Base-by-base conservation (phyloP, 1,140 invertebrate species). In the Drosophila kanapiae region DNA sequence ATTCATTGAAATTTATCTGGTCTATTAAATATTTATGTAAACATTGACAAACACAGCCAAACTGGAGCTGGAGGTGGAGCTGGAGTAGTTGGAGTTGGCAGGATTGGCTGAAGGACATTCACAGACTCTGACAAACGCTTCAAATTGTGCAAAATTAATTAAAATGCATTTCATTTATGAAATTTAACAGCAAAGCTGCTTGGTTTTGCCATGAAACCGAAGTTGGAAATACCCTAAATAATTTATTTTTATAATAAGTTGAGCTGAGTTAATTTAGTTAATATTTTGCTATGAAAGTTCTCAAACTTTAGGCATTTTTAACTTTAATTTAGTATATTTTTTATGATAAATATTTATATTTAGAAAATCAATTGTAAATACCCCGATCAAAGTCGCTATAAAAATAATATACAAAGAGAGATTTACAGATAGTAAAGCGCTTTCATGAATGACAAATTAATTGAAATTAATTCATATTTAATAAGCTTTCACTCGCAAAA, bases 1-100 rank as follows among this genome's bases (percentile, higher is more conserved):
- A 86, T 75, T 78, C 80, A 86, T 86, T 88, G 71, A 88, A 87
- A 80, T 88, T 90, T 80, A 84, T 87, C 79, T 88, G 77, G 77
- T 88, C 81, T 84, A 88, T 87, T 83, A 88, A 87, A 87, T 88
- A 87, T 87, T 74, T 76, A 87, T 87, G 85, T 88, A 81, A 88
- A 84, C 84, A 87, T 80, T 70, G 83, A 87, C 83, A 82, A 88
- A 80, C 76, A 80, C 64, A 56, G 53, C 18, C 51, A 60, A 67
- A 27, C 33, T 37, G 23, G 8, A 16, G 18, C n/a, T 33, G 35
- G 14, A 14, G 16, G 27, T 37, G 23, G 8, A 16, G 18, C n/a
- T 33, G 35, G 14, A 14, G 16, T 14, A 18, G 31, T 23, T 18
- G 47, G 9, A 51, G 45, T 51, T 31, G 27, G 48, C 45, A 56